phyloP scores from a whole-genome alignment of 2,113 vertebrate species.

The Perca flavescens region DNA sequence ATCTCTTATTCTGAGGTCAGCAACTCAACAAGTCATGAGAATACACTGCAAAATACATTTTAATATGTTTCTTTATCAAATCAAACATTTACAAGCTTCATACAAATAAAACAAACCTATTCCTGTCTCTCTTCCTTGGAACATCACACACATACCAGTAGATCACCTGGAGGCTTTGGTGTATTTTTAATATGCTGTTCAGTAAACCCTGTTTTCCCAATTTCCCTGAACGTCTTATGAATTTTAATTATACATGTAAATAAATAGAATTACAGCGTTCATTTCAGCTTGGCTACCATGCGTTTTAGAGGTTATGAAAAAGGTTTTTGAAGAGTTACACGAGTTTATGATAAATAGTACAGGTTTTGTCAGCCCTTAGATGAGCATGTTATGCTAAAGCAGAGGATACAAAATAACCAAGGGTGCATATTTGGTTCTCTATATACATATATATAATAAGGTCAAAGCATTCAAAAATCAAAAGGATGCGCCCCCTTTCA shows the following conservation, averaged over 20 bases:
- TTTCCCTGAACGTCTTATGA: neutral
- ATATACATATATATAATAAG: too few relatives aligned
- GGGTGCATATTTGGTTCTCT: neutral
- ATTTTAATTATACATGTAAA: neutral
- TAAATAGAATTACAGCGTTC: neutral
- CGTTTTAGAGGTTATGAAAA: neutral
- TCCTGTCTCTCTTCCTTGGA: neutral
- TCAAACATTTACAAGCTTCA: neutral
- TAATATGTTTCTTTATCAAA: neutral
- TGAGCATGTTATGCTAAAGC: neutral
- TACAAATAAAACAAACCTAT: neutral
- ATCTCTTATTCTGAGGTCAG: neutral
- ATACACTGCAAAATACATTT: neutral
- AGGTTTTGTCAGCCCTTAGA: neutral
- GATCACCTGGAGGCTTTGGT: neutral
- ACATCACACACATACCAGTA: neutral
- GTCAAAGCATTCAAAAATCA: too few relatives aligned
- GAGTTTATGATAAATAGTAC: neutral
- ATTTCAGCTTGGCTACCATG: neutral
- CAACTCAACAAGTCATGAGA: neutral
- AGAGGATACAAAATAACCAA: neutral
- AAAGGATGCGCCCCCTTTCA: too few relatives aligned
- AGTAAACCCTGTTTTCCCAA: neutral
- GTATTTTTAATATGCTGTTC: neutral
- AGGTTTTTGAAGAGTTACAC: neutral